Evolutionary conservation across 2,113 vertebrate species (phyloP), one percentile per base, ranked within the genome.

Genomic region (Dicerorhinus sumatrensis): DNA sequence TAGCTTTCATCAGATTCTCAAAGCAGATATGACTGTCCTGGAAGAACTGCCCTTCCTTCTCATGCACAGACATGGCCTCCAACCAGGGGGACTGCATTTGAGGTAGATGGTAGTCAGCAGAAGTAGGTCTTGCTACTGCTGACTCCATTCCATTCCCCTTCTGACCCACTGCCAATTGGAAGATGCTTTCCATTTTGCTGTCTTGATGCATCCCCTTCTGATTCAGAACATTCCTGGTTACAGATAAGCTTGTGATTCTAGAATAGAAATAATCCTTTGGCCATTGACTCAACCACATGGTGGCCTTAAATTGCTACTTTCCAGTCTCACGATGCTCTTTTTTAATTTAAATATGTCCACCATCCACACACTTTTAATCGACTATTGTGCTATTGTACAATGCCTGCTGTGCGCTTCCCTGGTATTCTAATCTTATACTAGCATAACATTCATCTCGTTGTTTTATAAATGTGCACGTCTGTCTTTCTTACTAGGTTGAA

Each of bases 201-300:
- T 93, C 96, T 85, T 60, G 62, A 42, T 7, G 36, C 36, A 84
- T 18, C 42, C 54, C 42, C 29, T 94, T 94, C 27, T 88, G 48
- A 92, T 72, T 96, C 75, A 81, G 42, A 96, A 76, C 18, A 62
- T 33, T 94, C 3, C 31, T 86, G 39, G 90, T 76, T 92, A 86
- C 20, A 95, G 42, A 76, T 81, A 91, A 91, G 39, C 18, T 65
- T 42, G 48, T 77, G 70, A 77, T 48, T 94, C 75, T 60, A 82
- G 95, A 95, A 83, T 20, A 89, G 29, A 95, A 96, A 81, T 62
- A 90, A 83, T n/a, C 27, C 8, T 18, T 63, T 95, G 76, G 42
- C 80, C 36, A 33, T 7, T 48, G 73, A 77, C 46, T 63, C 70
- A 29, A 58, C 29, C 3, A 63, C 6, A 1, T 6, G 29, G 58